phyloP scores from a whole-genome alignment of 2,888 invertebrate genomes.

The Phlogophora meticulosa region DNA sequence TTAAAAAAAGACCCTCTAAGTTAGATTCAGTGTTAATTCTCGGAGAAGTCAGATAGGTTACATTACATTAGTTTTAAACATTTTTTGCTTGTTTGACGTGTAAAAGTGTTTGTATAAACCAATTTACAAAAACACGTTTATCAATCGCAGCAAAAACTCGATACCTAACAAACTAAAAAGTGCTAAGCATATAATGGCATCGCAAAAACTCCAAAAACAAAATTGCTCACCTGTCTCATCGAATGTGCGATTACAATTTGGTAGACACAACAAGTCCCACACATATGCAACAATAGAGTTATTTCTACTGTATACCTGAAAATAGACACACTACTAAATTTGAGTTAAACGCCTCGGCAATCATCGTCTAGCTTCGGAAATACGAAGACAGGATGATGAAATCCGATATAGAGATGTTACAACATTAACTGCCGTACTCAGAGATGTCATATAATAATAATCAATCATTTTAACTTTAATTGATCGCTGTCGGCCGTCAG shows the following conservation, averaged over 20 bases:
- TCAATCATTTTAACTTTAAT: slow-evolving; percentile 1
- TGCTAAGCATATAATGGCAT: not conserved
- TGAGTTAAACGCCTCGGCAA: not conserved
- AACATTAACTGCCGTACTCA: not conserved
- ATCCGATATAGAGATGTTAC: not conserved
- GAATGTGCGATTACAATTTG: slow-evolving; percentile 82
- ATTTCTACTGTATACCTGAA: slow-evolving; percentile 79
- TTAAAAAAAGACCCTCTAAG: no score
- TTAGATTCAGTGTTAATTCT: no score
- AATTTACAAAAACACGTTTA: no score
- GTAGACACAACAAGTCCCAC: slow-evolving; percentile 81
- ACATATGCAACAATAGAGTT: slow-evolving; percentile 75
- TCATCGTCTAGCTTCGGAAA: not conserved
- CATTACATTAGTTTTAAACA: no score
- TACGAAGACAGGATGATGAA: not conserved
- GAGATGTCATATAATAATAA: not conserved
- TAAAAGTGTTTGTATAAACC: no score
- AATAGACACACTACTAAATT: slow-evolving; percentile 28
- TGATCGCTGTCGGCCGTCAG: no score
- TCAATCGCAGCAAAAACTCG: no score
- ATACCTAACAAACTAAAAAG: not conserved
- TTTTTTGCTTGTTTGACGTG: no score
- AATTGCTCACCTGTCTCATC: slow-evolving; percentile 72
- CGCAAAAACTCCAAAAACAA: not conserved
- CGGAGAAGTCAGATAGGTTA: no score